These are phyloP conservation scores for Orbicella faveolata DNA, from an alignment of 64 coral and sea anemone genomes.

Conservation along the genomic window DNA sequence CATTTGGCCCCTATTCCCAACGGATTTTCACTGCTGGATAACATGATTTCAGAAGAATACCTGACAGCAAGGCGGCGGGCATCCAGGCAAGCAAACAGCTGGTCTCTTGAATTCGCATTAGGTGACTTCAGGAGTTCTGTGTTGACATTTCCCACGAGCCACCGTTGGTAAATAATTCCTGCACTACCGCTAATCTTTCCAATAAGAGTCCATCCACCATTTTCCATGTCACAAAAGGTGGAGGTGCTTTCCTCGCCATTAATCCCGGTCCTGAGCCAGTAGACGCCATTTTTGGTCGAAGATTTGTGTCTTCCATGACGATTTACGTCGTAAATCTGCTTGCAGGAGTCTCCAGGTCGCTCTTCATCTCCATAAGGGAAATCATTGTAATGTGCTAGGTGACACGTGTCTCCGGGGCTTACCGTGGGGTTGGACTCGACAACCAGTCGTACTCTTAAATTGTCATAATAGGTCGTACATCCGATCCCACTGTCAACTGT, in stretches of 20 bases:
- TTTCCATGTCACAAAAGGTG: conserved; percentile 78
- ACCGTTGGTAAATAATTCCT: conserved; percentile 53
- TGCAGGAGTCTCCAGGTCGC: conserved; percentile 75
- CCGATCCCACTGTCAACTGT: no score
- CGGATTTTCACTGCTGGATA: conserved; percentile 24
- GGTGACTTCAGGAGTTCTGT: conserved; percentile 33
- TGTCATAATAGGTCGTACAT: no score
- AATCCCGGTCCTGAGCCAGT: conserved; percentile 29
- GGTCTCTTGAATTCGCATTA: conserved; percentile 17
- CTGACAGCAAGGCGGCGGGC: no score
- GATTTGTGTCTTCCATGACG: no score
- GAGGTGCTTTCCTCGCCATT: not conserved
- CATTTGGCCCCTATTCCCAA: conserved; percentile 57
- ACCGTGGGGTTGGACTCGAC: conserved; percentile 2
- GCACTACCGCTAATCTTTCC: conserved; percentile 67
- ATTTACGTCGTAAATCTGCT: no score
- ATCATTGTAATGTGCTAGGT: conserved; percentile 4
- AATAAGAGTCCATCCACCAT: conserved; percentile 29
- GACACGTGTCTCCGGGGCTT: conserved; percentile 19
- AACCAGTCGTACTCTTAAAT: not conserved
- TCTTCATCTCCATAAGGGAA: conserved; percentile 22
- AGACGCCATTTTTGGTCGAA: no score
- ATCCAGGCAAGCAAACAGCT: conserved; percentile 48
- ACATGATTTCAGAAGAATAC: no score
- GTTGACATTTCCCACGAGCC: conserved; percentile 66